phyloP scores from a whole-genome alignment of 2,797 vertebrate species.

The Rhinella marina region DNA sequence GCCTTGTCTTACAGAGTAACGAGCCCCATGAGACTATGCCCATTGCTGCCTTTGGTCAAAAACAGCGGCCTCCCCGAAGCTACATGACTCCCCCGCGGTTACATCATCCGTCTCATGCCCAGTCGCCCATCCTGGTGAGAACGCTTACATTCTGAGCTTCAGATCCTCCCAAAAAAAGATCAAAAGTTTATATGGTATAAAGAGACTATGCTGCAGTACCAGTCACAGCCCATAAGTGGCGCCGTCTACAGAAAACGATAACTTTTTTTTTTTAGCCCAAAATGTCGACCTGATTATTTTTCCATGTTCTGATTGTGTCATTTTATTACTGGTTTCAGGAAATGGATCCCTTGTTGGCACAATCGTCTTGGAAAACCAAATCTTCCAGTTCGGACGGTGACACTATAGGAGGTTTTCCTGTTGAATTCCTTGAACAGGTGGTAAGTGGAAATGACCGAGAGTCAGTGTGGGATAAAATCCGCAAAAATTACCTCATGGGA shows the following conservation, averaged over 20 bases:
- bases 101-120: constrained; percentile 82
- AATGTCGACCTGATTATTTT: no score
- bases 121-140: constrained; percentile 89
- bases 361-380: constrained; percentile 93
- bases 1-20: constrained; percentile 82
- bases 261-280: no score
- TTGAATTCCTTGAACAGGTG: constrained; percentile 98
- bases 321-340: constrained; percentile 75
- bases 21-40: constrained; percentile 98
- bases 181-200: no score
- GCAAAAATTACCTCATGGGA: background rate
- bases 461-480: background rate
- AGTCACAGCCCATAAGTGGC: no score
- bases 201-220: no score
- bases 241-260: no score
- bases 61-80: constrained; percentile 90
- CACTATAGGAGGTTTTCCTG: constrained; percentile 95
- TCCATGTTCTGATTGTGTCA: background rate
- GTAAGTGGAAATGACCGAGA: constrained; percentile 85
- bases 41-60: constrained; percentile 96
- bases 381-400: constrained; percentile 88
- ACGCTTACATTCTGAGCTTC: background rate
- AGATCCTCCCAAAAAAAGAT: background rate
- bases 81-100: constrained; percentile 90
- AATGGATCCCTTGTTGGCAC: constrained; percentile 90